Evolutionary conservation across 1,140 invertebrate species (phyloP), one percentile per base, ranked within the genome.

Genomic region (Centruroides vittatus): DNA sequence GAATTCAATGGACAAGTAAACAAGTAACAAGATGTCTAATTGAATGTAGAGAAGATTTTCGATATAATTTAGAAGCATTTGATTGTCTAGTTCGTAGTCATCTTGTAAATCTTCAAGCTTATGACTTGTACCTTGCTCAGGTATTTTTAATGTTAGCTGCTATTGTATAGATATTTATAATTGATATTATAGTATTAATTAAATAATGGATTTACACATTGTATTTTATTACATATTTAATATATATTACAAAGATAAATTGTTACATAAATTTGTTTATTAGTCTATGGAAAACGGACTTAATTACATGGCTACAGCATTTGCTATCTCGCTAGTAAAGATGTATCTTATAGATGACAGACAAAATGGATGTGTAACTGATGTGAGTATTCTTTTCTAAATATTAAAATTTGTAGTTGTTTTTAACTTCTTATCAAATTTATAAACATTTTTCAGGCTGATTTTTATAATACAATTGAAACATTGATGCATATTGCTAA

Each of bases 311-410:
- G 90, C 88, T 4, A 84, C 93, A 3, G 80, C 80, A 0, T 94
- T 96, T 71, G 88, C 89, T 3, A 95, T 93, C 82, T 88, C 94
- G 68, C 76, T 98, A 11, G 81, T 96, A 1, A 88, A 94, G 72
- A 75, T 88, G 55, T 89, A 93, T 69, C 76, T 94, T 9, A 81
- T 95, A 52, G 91, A 95, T 66, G 90, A 95, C 68, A 79, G 88
- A 61, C 82, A 83, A 61, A 86, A 82, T 58, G 81, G 82, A 48
- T 80, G 83, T 63, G 81, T 92, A 9, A 84, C 81, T 10, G 92
- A 95, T 74, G 83, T 74, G 64, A 62, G 62, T 60, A 0, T 60
- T 47, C n/a, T 8, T 60, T 60, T 23, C 5, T 11, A 51, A 0
- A 51, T 13, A 8, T 51, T 51, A 7, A n/a, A 51, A 51, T 8